Conservation (phyloP, 2,113 vertebrate species). For the Eonycteris spelaea region DNA sequence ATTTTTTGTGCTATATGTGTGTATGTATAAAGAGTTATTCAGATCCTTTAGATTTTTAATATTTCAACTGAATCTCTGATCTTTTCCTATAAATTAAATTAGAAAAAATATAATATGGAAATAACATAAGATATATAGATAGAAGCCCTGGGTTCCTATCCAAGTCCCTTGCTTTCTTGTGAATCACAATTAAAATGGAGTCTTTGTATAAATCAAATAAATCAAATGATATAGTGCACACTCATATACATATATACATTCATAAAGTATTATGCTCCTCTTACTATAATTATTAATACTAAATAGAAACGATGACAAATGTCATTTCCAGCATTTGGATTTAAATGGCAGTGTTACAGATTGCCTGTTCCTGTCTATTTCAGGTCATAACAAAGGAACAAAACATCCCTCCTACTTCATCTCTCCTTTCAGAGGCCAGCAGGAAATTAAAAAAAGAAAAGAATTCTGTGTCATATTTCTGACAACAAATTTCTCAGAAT, state of each 20-base stretch:
- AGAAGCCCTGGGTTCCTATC: neutral
- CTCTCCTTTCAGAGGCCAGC: conserved; percentile 23
- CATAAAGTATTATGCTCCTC: neutral
- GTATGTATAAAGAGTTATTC: neutral
- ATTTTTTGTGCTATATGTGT: neutral
- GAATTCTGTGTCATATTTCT: conserved; percentile 46
- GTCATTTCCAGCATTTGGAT: neutral
- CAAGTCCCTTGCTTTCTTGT: neutral
- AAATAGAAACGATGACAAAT: neutral
- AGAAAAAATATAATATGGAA: neutral
- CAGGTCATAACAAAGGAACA: neutral
- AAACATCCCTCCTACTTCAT: neutral
- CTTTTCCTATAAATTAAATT: neutral
- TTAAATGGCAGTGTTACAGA: neutral
- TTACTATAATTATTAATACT: neutral
- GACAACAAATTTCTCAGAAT: conserved; percentile 66
- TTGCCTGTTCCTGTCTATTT: conserved; percentile 40
- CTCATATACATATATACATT: no score
- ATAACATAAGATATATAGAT: neutral
- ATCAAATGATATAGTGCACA: neutral
- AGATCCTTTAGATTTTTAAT: neutral
- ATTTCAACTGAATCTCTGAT: neutral
- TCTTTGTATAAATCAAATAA: neutral
- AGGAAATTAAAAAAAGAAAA: conserved; percentile 73
- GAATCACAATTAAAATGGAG: neutral